Evolutionary conservation across 2,113 vertebrate species (phyloP), one percentile per base, ranked within the genome.

Genomic region (Trogon surrucura): DNA sequence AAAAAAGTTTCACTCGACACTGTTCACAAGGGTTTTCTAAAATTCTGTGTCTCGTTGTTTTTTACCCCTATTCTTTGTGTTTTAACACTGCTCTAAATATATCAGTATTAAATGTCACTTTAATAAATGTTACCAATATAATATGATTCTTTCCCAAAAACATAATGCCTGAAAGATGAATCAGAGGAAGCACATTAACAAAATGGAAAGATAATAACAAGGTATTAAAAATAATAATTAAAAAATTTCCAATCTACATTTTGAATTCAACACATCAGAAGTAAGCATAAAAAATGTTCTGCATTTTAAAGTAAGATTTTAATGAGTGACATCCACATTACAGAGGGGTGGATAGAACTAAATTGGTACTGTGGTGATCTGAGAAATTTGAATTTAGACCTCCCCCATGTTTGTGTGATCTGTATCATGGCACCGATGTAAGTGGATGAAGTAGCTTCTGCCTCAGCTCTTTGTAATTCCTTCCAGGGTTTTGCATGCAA

Each of bases 11-110:
- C 48, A n/a, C 8, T 75, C 17, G 32, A 19, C 6, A 2, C 18
- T 60, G 27, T 67, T 83, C 57, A 48, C 25, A 58, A n/a, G 53
- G 45, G 5, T 6, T 27, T 91, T 34, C 51, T 79, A 44, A 77
- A 88, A 44, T 58, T 56, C 14, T 56, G 38, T 1, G 1, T 38
- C 9, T 69, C 1, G 0, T 25, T 1, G 0, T 38, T 79, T 67
- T 81, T 48, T 57, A 4, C 25, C 23, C 10, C 13, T 47, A 5
- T 8, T 36, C 25, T 58, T 88, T 75, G 30, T 85, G 27, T 85
- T 79, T 79, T 90, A 60, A 56, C 13, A 21, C 18, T 41, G 8
- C 34, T 77, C 10, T 44, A 85, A 64, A 30, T 79, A 10, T 20
- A 26, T 30, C 14, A 74, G 9, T 13, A 19, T 91, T 50, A 30